Percentiles rank a stretch among this genome's conserved stretches.
Evolutionary conservation across 2,888 invertebrate species (phyloP).

Genomic region (Hydraecia micacea): DNA sequence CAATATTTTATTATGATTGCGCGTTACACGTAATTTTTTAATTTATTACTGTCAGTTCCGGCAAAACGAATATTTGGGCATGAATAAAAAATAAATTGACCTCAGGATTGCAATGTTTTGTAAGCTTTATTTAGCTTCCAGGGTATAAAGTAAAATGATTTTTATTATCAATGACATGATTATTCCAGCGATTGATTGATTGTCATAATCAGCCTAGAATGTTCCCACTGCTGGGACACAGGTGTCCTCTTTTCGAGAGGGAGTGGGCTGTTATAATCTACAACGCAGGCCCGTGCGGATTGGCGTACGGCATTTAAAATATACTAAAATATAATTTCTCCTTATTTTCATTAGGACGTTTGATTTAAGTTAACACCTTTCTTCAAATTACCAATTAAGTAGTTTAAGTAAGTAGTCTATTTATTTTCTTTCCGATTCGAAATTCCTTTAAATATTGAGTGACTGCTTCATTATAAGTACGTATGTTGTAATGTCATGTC

Average conservation of each 20-base stretch:
- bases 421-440: conserved; percentile 28
- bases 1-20: conserved; percentile 33
- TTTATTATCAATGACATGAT: background rate
- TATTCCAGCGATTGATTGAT: background rate
- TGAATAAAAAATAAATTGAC: conserved; percentile 2
- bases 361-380: background rate
- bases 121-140: background rate
- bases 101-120: background rate
- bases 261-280: background rate
- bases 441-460: conserved; percentile 46
- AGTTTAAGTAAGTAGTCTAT: conserved; percentile 15
- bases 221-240: background rate
- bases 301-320: background rate
- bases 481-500: conserved; percentile 58
- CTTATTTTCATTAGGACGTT: background rate
- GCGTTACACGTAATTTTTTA: conserved; percentile 29
- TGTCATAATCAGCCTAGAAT: background rate
- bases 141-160: background rate
- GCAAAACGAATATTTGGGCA: background rate
- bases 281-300: too few species aligned
- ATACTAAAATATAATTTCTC: background rate
- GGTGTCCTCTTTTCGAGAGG: background rate
- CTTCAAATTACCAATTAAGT: conserved; percentile 13
- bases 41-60: conserved; percentile 5
- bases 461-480: conserved; percentile 51